Evolutionary conservation across 1,140 invertebrate species (phyloP), one percentile per base, ranked within the genome.

Genomic region (Aphis gossypii): DNA sequence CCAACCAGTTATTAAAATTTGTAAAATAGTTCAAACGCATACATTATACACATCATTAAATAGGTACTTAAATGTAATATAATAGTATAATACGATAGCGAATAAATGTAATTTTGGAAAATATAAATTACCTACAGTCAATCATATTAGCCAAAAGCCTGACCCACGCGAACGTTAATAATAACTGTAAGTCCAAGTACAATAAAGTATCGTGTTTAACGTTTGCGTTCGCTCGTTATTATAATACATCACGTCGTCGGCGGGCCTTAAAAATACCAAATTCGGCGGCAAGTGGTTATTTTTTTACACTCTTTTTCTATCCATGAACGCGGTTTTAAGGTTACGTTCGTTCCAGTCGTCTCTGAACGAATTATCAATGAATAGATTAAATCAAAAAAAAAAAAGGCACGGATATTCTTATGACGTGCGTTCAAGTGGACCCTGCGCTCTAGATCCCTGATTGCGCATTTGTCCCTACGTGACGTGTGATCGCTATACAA

Each of bases 311-410:
- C 21, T 83, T 83, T 82, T 54, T 56, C n/a, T 35, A 46, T 90
- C 88, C 88, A 90, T 90, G 88, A 51, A 44, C 35, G 35, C 48
- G n/a, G 48, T 90, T 90, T 90, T 90, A 51, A 90, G 89, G 89
- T 90, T 90, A 90, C 14, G 89, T 90, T 68, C 9, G 46, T 30
- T 89, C 89, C 54, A 90, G 60, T 76, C n/a, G 4, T 76, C 60
- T 68, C 60, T 18, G 60, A 76, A 14, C n/a, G 30, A 76, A n/a
- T 5, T 1, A 14, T 48, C 18, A 48, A 51, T 2, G 48, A 51
- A 51, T 51, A 18, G 48, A 20, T 51, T 51, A 51, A 20, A 18
- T 14, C 4, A n/a, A 11, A 9, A 46, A 46, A 46, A 18, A 14
- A n/a, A 76, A 76, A 76, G 60, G n/a, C 30, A n/a, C 9, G 8